A percentile compares a stretch with the other conserved stretches of the same genome.
These are phyloP conservation scores for Agrotis ipsilon DNA, from an alignment of 2,888 invertebrate genomes.

Conservation along the genomic window DNA sequence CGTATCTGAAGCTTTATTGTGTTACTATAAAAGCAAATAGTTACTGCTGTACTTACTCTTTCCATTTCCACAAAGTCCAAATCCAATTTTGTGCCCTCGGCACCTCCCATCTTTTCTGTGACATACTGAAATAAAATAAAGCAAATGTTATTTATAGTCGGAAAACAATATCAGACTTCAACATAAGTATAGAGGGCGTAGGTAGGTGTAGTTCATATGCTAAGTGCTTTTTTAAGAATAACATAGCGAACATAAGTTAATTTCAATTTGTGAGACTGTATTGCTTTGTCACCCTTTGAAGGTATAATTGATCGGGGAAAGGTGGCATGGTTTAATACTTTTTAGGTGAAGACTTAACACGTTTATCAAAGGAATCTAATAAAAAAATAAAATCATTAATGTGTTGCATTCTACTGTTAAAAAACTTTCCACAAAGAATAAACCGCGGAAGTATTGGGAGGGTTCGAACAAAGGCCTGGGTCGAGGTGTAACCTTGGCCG, in stretches of 20 bases:
- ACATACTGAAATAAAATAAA: constrained; percentile 95
- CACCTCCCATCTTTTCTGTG: constrained; percentile 99
- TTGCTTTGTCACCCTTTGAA: not conserved
- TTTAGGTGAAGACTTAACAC: constrained; percentile 20
- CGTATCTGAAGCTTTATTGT: constrained; percentile 43
- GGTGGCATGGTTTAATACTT: constrained; percentile 5
- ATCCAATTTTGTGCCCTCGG: constrained; percentile 99
- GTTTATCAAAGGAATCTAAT: constrained; percentile 39
- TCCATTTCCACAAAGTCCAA: constrained; percentile 99
- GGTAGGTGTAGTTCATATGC: not conserved
- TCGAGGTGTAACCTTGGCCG: constrained; percentile 88
- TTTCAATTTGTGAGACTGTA: constrained; percentile 9
- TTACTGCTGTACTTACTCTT: constrained; percentile 93
- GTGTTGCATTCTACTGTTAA: constrained; percentile 53
- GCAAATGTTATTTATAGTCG: constrained; percentile 25
- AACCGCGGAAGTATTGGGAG: constrained; percentile 78
- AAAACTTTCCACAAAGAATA: constrained; percentile 77
- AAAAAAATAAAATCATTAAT: constrained; percentile 35
- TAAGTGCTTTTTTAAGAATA: constrained; percentile 7
- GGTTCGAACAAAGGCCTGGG: constrained; percentile 81
- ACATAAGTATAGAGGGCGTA: not conserved
- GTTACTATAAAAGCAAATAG: constrained; percentile 48
- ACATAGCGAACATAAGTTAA: not conserved
- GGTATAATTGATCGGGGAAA: constrained; percentile 1
- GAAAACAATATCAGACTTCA: constrained; percentile 18